phyloP scores from a whole-genome alignment of 1,140 invertebrate species.

The Apis cerana region DNA sequence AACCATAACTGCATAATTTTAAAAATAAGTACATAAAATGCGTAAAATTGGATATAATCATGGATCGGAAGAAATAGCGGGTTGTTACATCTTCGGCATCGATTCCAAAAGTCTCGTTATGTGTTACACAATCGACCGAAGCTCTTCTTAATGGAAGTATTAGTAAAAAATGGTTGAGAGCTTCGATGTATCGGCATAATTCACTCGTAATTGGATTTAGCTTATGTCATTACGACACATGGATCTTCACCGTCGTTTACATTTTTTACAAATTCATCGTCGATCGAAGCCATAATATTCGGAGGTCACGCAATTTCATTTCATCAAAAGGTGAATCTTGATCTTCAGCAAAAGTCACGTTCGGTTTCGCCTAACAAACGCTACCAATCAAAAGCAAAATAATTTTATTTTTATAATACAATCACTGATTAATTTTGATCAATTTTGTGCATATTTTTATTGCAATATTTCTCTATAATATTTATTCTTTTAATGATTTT shows the following conservation, averaged over 20 bases:
- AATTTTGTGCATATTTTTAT: not conserved
- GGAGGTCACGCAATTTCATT: slow-evolving; percentile 20
- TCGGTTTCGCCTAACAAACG: not conserved
- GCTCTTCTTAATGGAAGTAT: slow-evolving; percentile 6
- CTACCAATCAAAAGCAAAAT: not conserved
- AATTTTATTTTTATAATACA: slow-evolving; percentile 1
- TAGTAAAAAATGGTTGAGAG: not conserved
- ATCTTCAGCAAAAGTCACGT: not conserved
- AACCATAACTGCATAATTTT: no score
- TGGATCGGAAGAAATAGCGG: not conserved
- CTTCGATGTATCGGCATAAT: slow-evolving; percentile 18
- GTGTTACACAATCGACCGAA: slow-evolving; percentile 22
- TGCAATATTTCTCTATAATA: not conserved
- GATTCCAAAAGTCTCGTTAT: not conserved
- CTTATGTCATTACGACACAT: slow-evolving; percentile 20
- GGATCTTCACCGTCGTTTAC: not conserved
- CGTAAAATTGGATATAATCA: no score
- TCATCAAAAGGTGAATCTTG: slow-evolving; percentile 10
- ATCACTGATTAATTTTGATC: not conserved
- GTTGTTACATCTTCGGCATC: not conserved
- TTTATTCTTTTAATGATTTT: no score
- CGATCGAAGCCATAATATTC: not conserved
- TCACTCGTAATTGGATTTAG: slow-evolving; percentile 29
- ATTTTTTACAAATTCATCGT: slow-evolving; percentile 15
- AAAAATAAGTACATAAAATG: no score